A percentile compares a stretch with the other conserved stretches of the same genome.
Evolutionary conservation across 2,888 invertebrate species (phyloP).

Genomic region (Ormia ochracea): DNA sequence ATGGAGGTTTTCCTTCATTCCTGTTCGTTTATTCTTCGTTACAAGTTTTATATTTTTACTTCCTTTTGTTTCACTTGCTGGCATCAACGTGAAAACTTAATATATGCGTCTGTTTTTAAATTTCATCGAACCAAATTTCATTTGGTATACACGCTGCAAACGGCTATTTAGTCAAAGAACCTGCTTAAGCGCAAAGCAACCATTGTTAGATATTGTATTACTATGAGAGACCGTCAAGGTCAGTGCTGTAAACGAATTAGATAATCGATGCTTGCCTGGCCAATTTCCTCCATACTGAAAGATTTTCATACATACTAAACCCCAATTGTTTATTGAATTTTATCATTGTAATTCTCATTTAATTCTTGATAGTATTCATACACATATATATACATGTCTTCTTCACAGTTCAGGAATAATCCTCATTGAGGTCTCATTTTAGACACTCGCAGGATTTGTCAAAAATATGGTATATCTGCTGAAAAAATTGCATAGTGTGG

Average conservation of each 20-base stretch:
- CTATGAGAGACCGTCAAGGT: not conserved
- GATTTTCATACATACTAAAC: too few relatives aligned
- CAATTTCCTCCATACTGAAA: too few relatives aligned
- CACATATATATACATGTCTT: too few relatives aligned
- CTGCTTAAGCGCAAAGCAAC: not conserved
- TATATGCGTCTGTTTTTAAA: not conserved
- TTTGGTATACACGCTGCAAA: slow-evolving; percentile 6
- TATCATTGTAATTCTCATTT: too few relatives aligned
- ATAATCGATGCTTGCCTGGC: too few relatives aligned
- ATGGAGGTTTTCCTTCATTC: slow-evolving; percentile 33
- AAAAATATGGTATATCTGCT: too few relatives aligned
- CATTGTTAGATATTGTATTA: slow-evolving; percentile 5
- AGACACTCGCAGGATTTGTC: too few relatives aligned
- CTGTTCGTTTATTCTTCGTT: slow-evolving; percentile 26
- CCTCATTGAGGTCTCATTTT: too few relatives aligned
- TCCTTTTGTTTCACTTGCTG: slow-evolving; percentile 8
- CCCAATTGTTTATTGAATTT: too few relatives aligned
- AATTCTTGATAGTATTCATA: too few relatives aligned
- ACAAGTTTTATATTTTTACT: not conserved
- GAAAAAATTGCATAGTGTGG: too few relatives aligned
- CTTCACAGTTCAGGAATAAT: too few relatives aligned
- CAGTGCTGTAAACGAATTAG: not conserved
- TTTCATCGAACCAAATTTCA: slow-evolving; percentile 12
- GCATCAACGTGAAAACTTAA: not conserved
- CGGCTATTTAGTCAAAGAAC: not conserved